These are phyloP conservation scores for Babylonia areolata DNA, from an alignment of 1,140 invertebrate genomes.

Conservation along the genomic window DNA sequence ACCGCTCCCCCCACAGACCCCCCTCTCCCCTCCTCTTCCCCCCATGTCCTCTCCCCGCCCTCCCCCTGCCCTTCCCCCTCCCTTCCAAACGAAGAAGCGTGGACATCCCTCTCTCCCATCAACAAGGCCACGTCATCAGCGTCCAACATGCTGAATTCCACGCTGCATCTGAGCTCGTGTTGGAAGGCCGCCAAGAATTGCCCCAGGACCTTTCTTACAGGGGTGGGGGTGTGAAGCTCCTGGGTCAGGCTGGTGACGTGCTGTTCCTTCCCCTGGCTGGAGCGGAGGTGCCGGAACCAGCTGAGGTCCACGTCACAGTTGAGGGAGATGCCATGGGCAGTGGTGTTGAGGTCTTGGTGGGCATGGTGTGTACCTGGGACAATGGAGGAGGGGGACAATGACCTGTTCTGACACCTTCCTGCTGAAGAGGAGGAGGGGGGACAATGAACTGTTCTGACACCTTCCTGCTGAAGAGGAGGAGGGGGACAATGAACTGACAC, in stretches of 20 bases:
- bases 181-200: slow-evolving; percentile 75
- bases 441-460: no score
- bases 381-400: no score
- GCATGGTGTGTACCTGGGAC: no score
- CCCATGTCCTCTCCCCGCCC: no score
- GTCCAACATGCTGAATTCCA: slow-evolving; percentile 54
- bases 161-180: slow-evolving; percentile 75
- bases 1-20: slow-evolving; percentile 28
- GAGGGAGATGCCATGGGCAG: slow-evolving; percentile 94
- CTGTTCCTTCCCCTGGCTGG: slow-evolving; percentile 96
- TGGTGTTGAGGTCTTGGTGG: no score
- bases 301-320: slow-evolving; percentile 94
- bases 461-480: no score
- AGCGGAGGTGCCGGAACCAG: slow-evolving; percentile 97
- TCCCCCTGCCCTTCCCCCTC: background rate
- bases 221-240: slow-evolving; percentile 80
- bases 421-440: no score
- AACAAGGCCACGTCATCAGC: slow-evolving; percentile 40
- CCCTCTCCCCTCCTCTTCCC: background rate
- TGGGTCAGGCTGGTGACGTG: slow-evolving; percentile 94
- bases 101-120: background rate
- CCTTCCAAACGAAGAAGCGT: background rate
- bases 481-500: no score
- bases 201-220: slow-evolving; percentile 73
- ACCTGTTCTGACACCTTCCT: no score